Percentiles rank a stretch among this genome's conserved stretches.
These are phyloP conservation scores for Sphaeramia orbicularis DNA, from an alignment of 2,797 vertebrate species.

Conservation along the genomic window DNA sequence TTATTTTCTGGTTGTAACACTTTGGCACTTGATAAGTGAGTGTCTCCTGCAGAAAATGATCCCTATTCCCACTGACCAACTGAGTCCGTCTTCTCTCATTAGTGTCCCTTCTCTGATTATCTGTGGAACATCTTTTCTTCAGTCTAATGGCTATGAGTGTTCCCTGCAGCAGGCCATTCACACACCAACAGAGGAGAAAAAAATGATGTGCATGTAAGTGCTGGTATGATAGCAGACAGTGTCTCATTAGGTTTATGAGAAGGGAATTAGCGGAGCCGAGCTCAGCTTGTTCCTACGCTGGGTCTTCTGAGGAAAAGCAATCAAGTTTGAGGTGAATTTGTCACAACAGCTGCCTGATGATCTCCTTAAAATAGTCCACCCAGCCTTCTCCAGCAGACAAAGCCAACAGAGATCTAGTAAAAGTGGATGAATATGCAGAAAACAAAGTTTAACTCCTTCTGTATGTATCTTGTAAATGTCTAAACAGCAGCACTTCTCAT, in stretches of 20 bases:
- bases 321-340: not conserved
- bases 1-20: not conserved
- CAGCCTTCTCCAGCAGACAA: not conserved
- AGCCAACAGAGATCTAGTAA: not conserved
- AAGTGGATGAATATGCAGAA: not conserved
- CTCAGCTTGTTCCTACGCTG: slow-evolving; percentile 4
- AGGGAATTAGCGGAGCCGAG: slow-evolving; percentile 15
- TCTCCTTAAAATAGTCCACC: not conserved
- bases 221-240: slow-evolving; percentile 6
- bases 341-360: slow-evolving; percentile 8
- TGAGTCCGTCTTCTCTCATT: slow-evolving; percentile 5
- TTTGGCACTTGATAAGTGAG: not conserved
- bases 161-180: slow-evolving; percentile 6
- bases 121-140: not conserved
- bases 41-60: not conserved
- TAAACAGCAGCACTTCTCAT: slow-evolving; percentile 29
- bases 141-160: not conserved
- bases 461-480: not conserved
- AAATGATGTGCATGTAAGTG: slow-evolving; percentile 6
- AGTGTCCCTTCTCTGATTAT: slow-evolving; percentile 11
- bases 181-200: not conserved
- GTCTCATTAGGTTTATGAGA: slow-evolving; percentile 25
- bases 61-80: not conserved
- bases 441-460: slow-evolving; percentile 3
- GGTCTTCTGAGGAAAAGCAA: not conserved